phyloP scores from a whole-genome alignment of 1,140 invertebrate genomes.

The Drosophila jambulina region DNA sequence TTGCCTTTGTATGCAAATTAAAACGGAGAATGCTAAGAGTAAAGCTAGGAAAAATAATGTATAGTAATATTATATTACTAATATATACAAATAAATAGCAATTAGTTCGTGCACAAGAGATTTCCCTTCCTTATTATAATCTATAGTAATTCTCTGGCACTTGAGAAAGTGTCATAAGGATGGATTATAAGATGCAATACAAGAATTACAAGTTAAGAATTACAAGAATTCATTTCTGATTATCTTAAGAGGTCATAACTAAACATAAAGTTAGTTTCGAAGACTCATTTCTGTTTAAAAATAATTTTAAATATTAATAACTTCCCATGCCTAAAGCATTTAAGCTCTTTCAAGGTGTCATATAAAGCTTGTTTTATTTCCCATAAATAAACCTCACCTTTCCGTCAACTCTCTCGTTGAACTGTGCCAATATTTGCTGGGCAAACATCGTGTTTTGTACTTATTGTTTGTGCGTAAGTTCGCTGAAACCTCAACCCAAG shows the following conservation, averaged over 20 bases:
- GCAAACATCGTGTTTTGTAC: slow-evolving; percentile 17
- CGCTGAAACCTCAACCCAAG: slow-evolving; percentile 29
- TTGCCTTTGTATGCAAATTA: slow-evolving; percentile 71
- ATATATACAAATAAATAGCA: slow-evolving; percentile 10
- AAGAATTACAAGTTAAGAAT: neutral
- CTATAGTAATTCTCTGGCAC: neutral
- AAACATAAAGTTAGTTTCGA: neutral
- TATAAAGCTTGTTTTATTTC: slow-evolving; percentile 23
- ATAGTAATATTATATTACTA: too few species aligned
- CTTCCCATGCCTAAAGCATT: slow-evolving; percentile 4
- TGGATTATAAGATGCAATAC: neutral
- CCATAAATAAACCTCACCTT: slow-evolving; percentile 33
- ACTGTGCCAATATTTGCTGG: slow-evolving; percentile 63
- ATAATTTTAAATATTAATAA: slow-evolving; percentile 1
- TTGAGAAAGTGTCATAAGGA: neutral
- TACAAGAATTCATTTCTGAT: neutral
- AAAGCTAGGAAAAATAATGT: neutral
- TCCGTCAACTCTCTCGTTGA: slow-evolving; percentile 54
- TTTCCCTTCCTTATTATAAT: slow-evolving; percentile 24
- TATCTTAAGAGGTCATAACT: neutral
- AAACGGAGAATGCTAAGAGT: slow-evolving; percentile 8
- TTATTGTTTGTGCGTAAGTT: slow-evolving; percentile 58
- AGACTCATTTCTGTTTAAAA: neutral
- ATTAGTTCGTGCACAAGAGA: slow-evolving; percentile 13
- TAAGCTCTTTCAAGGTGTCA: slow-evolving; percentile 16